Conservation (phyloP, 2,797 vertebrate species). For the Tragelaphus oryx region DNA sequence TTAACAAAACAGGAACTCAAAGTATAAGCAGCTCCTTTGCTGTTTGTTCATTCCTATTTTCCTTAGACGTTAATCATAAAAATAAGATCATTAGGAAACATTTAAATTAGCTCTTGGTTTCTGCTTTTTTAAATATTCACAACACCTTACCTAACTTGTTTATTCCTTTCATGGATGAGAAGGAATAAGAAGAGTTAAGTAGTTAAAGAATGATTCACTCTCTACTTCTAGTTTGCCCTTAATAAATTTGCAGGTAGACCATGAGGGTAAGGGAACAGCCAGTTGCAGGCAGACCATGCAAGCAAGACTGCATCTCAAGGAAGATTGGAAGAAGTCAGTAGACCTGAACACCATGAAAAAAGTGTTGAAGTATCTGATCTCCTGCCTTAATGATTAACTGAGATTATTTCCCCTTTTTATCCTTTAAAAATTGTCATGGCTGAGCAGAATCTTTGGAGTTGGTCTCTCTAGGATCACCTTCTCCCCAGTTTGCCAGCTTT, state of each 20-base stretch:
- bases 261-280: neutral
- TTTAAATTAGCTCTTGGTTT: neutral
- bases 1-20: neutral
- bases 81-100: neutral
- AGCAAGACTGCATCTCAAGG: neutral
- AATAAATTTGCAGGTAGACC: neutral
- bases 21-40: neutral
- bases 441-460: neutral
- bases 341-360: neutral
- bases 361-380: neutral
- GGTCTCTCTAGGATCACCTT: neutral
- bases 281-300: neutral
- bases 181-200: neutral
- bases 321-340: neutral
- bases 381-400: neutral
- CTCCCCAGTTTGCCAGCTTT: neutral
- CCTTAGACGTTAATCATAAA: neutral
- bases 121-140: neutral
- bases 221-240: neutral
- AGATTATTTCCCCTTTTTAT: neutral
- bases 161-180: neutral
- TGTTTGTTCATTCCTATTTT: neutral
- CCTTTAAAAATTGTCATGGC: neutral
- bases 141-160: neutral
- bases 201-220: neutral